A percentile compares a stretch with the other conserved stretches of the same genome.
Evolutionary conservation across 2,113 vertebrate species (phyloP).

Genomic region (Polyodon spathula): DNA sequence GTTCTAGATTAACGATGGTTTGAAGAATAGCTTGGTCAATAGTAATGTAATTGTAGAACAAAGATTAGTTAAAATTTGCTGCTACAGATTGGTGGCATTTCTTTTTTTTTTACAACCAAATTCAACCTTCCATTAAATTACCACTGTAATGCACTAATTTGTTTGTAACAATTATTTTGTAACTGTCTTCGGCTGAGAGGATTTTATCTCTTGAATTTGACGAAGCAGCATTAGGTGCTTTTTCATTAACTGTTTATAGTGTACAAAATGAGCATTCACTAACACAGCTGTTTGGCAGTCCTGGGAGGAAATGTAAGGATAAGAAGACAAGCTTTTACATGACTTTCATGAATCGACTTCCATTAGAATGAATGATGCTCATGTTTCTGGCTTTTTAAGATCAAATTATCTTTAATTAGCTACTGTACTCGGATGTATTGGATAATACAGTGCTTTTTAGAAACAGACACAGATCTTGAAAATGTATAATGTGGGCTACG

Average conservation of each 20-base stretch:
- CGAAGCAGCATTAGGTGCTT: conserved; percentile 48
- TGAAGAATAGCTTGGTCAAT: not conserved
- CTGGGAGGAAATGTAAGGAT: conserved; percentile 41
- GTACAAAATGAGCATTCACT: conserved; percentile 51
- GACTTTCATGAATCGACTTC: conserved; percentile 82
- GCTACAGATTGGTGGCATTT: conserved; percentile 38
- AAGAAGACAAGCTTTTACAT: conserved; percentile 58
- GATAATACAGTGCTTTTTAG: conserved; percentile 52
- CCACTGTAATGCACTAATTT: conserved; percentile 51
- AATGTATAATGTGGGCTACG: conserved; percentile 14
- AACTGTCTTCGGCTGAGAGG: conserved; percentile 48
- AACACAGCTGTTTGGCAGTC: conserved; percentile 56
- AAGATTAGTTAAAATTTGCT: conserved; percentile 34
- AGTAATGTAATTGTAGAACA: conserved; percentile 22
- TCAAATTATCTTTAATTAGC: conserved; percentile 95
- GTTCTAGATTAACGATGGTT: no score
- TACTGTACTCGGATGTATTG: conserved; percentile 54
- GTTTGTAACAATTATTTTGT: conserved; percentile 61
- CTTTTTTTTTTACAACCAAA: conserved; percentile 36
- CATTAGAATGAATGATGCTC: conserved; percentile 73
- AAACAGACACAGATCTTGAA: conserved; percentile 34
- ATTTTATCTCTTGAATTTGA: conserved; percentile 62
- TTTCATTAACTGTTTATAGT: conserved; percentile 52
- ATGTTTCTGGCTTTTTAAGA: conserved; percentile 88
- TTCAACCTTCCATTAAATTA: conserved; percentile 47